A percentile compares a stretch with the other conserved stretches of the same genome.
Conservation (phyloP, 2,797 vertebrate species). For the Salmo trutta region DNA sequence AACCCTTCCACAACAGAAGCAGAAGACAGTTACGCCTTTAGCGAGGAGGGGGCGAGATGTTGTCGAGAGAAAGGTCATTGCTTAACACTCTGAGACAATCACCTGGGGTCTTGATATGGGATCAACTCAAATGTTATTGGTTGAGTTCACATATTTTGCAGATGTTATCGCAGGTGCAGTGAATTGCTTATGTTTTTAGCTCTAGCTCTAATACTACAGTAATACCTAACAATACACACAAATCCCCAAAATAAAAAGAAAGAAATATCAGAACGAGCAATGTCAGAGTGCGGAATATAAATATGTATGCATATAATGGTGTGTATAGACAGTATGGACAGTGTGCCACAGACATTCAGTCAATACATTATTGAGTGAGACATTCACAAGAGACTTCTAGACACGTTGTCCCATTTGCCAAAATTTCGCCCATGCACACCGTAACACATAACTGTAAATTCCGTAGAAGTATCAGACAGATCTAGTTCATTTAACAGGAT, state of each 20-base stretch:
- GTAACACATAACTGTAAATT: background rate
- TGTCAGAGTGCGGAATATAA: too few species aligned
- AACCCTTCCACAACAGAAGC: constrained; percentile 1
- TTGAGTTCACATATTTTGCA: too few species aligned
- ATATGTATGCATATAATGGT: too few species aligned
- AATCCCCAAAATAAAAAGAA: too few species aligned
- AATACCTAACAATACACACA: too few species aligned
- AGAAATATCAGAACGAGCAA: too few species aligned
- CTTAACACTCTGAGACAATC: background rate
- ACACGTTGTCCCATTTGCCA: background rate
- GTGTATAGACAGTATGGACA: too few species aligned
- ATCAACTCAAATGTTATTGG: background rate
- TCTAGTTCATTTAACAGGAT: background rate
- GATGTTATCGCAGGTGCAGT: too few species aligned
- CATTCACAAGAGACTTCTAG: background rate
- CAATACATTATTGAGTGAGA: background rate
- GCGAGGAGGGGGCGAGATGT: background rate
- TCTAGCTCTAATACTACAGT: too few species aligned
- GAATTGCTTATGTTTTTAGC: too few species aligned
- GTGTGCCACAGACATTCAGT: too few species aligned
- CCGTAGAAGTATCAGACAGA: background rate
- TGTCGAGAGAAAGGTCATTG: background rate
- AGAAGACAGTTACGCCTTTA: background rate
- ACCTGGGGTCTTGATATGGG: background rate
- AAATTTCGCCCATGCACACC: background rate